These are phyloP conservation scores for Lepus townsendii DNA, from an alignment of 2,797 vertebrate species.

Conservation along the genomic window DNA sequence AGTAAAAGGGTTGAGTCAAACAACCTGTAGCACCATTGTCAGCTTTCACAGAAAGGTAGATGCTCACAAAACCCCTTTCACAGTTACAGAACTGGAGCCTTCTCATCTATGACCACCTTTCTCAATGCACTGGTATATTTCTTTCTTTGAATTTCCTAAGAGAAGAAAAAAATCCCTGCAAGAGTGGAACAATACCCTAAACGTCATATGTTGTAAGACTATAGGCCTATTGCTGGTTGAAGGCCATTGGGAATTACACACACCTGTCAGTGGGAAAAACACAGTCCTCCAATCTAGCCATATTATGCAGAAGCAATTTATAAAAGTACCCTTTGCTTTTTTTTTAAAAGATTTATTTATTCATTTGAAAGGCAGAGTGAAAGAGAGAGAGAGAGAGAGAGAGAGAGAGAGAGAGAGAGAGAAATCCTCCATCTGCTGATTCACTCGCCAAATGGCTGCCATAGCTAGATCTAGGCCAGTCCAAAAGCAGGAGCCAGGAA, in stretches of 20 bases:
- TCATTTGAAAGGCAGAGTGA: too few relatives aligned
- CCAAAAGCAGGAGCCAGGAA: too few relatives aligned
- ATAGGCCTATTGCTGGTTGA: slow-evolving; percentile 25
- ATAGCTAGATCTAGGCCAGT: too few relatives aligned
- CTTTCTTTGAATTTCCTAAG: slow-evolving; percentile 41
- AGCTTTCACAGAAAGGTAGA: not conserved
- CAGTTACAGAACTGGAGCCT: not conserved
- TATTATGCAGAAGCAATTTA: slow-evolving; percentile 28
- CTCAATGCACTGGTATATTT: not conserved
- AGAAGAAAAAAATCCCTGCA: not conserved
- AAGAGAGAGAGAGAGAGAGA: too few relatives aligned
- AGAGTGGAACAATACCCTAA: not conserved
- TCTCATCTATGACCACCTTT: not conserved
- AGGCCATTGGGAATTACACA: not conserved
- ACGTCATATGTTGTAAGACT: not conserved
- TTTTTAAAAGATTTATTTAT: too few relatives aligned
- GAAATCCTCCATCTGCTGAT: too few relatives aligned
- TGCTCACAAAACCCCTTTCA: not conserved
- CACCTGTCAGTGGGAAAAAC: slow-evolving; percentile 2
- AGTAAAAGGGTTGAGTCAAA: not conserved
- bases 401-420: too few relatives aligned
- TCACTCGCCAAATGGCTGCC: too few relatives aligned
- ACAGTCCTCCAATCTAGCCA: slow-evolving; percentile 6
- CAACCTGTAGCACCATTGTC: not conserved
- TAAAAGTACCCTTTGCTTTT: not conserved